phyloP scores from a whole-genome alignment of 2,797 vertebrate species.

The Meda fulgida region DNA sequence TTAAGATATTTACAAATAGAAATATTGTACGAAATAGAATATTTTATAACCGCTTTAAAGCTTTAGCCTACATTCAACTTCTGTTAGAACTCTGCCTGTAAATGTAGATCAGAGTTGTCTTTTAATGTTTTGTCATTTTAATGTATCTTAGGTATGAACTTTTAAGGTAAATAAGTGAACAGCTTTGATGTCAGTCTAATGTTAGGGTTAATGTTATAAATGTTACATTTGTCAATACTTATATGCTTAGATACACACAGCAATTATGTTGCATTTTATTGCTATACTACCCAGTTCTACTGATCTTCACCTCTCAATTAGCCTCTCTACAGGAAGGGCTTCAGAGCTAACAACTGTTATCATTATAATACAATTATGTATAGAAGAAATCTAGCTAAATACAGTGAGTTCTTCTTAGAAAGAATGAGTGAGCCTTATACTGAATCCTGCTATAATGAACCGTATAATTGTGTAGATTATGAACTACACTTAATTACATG shows the following conservation, averaged over 20 bases:
- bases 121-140: not conserved
- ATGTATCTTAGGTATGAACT: not conserved
- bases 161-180: not conserved
- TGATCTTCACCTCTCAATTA: not conserved
- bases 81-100: not conserved
- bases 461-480: not conserved
- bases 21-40: not conserved
- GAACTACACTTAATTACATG: not conserved
- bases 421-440: not conserved
- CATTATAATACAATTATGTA: not conserved
- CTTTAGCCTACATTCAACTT: not conserved
- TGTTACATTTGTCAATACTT: not conserved
- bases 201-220: not conserved
- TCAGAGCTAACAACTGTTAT: not conserved
- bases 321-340: not conserved
- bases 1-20: not conserved
- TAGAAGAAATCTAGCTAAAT: not conserved
- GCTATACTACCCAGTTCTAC: not conserved
- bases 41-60: not conserved
- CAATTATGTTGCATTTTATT: not conserved
- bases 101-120: not conserved
- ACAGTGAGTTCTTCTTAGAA: not conserved
- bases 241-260: not conserved
- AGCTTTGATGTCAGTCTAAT: not conserved
- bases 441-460: not conserved